Base-by-base conservation (phyloP, 2,888 invertebrate species). In the Polydrusus pterygomalis region DNA sequence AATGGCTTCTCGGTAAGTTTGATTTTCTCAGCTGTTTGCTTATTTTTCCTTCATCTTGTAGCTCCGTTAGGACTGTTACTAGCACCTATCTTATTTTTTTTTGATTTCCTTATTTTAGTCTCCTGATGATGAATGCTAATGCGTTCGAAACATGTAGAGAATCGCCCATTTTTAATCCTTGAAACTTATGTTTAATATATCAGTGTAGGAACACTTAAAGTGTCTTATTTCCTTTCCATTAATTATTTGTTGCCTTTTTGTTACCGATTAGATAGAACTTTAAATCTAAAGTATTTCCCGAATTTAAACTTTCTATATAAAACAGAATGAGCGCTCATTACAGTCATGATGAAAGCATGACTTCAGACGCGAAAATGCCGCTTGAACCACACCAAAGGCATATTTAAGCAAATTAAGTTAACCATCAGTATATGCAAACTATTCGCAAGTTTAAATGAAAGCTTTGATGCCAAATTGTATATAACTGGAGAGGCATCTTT, bases 381-480 rank as follows among this genome's bases (percentile, higher is more conserved):
- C 17, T 56, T 40, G 17, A 15, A 11, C 18, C 34, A 34, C 49
- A 25, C 56, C 40, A 54, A 54, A 70, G 70, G 70, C 45, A 70
- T 70, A 60, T 49, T 70, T 70, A 60, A 30, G 60, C 60, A 67
- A 67, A 69, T 69, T 38, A 56, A 69, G 63, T 62, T 62, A 67
- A 38, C 62, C 34, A 54, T 43, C 64, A 54, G 56, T 70, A 40
- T 75, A 71, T 75, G 75, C 75, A 17, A 70, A 70, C 70, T 70
- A 70, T 70, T 70, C 60, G 18, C 70, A 47, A 70, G 60, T 47
- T 60, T 43, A 60, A 69, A 70, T 47, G 47, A 60, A 60, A 60
- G 67, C 68, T 73, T 67, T 73, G 68, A 73, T 30, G 63, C 71
- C 43, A 62, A 73, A 73, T 73, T 47, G 62, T 49, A 73, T 49